Conservation (phyloP, 2,797 vertebrate genomes). For the Epinephelus malabaricus region DNA sequence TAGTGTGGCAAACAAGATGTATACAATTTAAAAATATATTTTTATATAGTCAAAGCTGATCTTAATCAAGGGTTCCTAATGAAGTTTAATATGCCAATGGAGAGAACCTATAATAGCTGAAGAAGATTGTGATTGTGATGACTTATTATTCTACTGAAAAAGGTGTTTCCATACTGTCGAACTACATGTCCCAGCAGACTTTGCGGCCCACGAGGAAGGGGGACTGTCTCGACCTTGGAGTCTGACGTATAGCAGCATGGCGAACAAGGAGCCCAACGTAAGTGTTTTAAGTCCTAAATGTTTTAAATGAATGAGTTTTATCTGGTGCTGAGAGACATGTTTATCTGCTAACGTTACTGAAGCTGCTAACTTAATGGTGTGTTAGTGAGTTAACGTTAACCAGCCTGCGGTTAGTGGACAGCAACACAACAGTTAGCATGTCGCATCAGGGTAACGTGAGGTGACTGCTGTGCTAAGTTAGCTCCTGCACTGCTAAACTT, state of each 20-base stretch:
- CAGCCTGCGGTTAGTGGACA: neutral
- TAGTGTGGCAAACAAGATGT: no score
- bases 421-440: conserved; percentile 12
- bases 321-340: neutral
- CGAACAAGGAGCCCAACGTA: conserved; percentile 71
- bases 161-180: neutral
- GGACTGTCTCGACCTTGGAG: conserved; percentile 63
- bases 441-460: neutral
- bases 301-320: neutral
- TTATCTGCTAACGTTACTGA: neutral
- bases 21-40: neutral
- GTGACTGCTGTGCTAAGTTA: neutral
- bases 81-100: neutral
- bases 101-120: neutral
- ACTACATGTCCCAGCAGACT: conserved; percentile 56
- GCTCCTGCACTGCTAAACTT: neutral
- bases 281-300: conserved; percentile 29
- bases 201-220: conserved; percentile 18
- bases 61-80: neutral
- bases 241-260: conserved; percentile 62
- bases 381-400: neutral
- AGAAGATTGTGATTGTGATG: neutral
- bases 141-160: no score
- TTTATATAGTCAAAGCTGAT: no score
- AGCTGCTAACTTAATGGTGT: no score